Evolutionary conservation across 2,113 vertebrate species (phyloP).

Genomic region (Lagenorhynchus albirostris): DNA sequence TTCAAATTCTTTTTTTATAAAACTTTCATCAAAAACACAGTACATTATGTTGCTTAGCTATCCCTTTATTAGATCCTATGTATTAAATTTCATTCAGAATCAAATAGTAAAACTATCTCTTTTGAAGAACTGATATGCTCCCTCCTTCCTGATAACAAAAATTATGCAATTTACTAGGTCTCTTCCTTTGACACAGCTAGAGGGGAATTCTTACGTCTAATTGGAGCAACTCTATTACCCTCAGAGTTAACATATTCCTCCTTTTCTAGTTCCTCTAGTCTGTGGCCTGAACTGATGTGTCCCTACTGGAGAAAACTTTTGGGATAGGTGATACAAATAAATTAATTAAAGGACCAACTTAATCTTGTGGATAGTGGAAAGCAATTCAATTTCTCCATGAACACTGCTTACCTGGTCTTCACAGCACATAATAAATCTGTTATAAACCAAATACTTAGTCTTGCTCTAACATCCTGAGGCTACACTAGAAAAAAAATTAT

Average conservation of each 20-base stretch:
- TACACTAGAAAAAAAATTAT: background rate
- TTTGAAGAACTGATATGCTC: background rate
- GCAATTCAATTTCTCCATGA: background rate
- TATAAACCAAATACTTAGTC: constrained; percentile 43
- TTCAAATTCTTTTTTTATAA: background rate
- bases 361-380: background rate
- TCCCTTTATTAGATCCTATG: background rate
- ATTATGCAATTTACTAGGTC: background rate
- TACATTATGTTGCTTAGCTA: background rate
- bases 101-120: background rate
- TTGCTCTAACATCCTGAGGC: constrained; percentile 30
- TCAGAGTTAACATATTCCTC: background rate
- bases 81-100: constrained; percentile 20
- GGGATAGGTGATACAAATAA: background rate
- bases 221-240: background rate
- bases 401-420: constrained; percentile 12
- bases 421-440: constrained; percentile 46
- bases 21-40: background rate
- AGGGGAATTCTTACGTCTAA: background rate
- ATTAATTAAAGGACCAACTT: background rate
- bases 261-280: background rate
- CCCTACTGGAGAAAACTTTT: background rate
- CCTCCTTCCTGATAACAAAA: background rate
- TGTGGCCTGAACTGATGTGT: background rate
- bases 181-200: background rate